phyloP scores from a whole-genome alignment of 2,888 invertebrate species.

The Hymenopus coronatus region DNA sequence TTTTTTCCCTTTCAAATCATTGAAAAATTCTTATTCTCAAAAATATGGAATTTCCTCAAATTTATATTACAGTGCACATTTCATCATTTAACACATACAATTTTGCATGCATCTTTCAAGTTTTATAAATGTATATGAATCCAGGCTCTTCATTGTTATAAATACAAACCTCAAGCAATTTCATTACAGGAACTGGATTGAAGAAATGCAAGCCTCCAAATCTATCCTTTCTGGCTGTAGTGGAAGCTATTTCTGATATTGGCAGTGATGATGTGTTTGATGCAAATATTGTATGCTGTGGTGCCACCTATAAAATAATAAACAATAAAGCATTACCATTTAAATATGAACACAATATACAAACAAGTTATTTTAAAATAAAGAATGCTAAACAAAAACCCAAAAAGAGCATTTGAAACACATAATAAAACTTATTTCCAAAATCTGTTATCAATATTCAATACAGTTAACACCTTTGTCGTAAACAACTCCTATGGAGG shows the following conservation, averaged over 20 bases:
- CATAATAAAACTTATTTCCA: no score
- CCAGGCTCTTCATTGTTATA: neutral
- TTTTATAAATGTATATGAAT: no score
- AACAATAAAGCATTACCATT: neutral
- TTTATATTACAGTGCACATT: neutral
- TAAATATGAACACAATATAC: neutral
- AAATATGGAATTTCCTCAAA: no score
- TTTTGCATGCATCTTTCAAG: no score
- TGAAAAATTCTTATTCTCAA: no score
- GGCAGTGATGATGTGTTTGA: slow-evolving; percentile 88
- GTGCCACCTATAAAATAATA: slow-evolving; percentile 56
- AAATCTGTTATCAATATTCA: no score
- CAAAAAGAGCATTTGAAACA: no score
- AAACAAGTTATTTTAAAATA: neutral
- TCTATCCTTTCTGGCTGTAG: slow-evolving; percentile 67
- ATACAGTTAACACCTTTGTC: no score
- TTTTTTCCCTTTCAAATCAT: no score
- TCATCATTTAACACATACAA: neutral
- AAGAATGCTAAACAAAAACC: no score
- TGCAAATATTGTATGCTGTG: slow-evolving; percentile 73
- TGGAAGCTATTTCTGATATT: slow-evolving; percentile 74
- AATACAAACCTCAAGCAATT: slow-evolving; percentile 66
- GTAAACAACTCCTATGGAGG: no score
- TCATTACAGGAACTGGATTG: slow-evolving; percentile 90
- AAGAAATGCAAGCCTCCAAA: slow-evolving; percentile 91